Conservation (phyloP, 2,888 invertebrate genomes). For the Cyrtodaria siliqua region DNA sequence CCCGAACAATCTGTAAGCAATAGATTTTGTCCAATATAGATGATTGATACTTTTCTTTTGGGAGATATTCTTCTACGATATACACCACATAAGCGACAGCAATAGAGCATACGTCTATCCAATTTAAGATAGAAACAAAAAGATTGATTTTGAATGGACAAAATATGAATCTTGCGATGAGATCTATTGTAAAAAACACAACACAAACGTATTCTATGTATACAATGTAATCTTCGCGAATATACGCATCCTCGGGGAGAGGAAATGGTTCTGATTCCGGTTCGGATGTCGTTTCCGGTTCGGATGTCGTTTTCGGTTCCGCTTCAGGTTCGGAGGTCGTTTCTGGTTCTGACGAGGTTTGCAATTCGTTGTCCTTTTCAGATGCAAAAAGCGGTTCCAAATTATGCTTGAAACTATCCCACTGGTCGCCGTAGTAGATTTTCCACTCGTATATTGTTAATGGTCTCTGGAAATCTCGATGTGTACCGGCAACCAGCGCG, state of each 20-base stretch:
- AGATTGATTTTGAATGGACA: slow-evolving; percentile 65
- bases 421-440: slow-evolving; percentile 60
- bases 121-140: slow-evolving; percentile 67
- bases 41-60: slow-evolving; percentile 66
- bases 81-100: slow-evolving; percentile 71
- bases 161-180: slow-evolving; percentile 67
- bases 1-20: slow-evolving; percentile 72
- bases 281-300: slow-evolving; percentile 19
- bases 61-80: slow-evolving; percentile 57
- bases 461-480: slow-evolving; percentile 60
- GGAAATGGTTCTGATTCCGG: slow-evolving; percentile 43
- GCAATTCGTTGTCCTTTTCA: slow-evolving; percentile 9
- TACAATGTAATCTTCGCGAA: slow-evolving; percentile 47
- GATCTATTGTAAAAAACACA: slow-evolving; percentile 74
- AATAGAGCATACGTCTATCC: slow-evolving; percentile 72
- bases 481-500: slow-evolving; percentile 72
- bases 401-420: slow-evolving; percentile 49
- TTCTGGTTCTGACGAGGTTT: slow-evolving; percentile 7
- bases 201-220: slow-evolving; percentile 65
- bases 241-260: slow-evolving; percentile 53
- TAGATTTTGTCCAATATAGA: slow-evolving; percentile 71
- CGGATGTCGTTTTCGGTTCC: slow-evolving; percentile 7
- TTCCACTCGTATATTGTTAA: slow-evolving; percentile 66
- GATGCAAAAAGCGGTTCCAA: slow-evolving; percentile 23
- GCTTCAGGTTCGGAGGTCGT: slow-evolving; percentile 16